Conservation (phyloP, 2,113 vertebrate genomes). For the Thamnaconus septentrionalis region DNA sequence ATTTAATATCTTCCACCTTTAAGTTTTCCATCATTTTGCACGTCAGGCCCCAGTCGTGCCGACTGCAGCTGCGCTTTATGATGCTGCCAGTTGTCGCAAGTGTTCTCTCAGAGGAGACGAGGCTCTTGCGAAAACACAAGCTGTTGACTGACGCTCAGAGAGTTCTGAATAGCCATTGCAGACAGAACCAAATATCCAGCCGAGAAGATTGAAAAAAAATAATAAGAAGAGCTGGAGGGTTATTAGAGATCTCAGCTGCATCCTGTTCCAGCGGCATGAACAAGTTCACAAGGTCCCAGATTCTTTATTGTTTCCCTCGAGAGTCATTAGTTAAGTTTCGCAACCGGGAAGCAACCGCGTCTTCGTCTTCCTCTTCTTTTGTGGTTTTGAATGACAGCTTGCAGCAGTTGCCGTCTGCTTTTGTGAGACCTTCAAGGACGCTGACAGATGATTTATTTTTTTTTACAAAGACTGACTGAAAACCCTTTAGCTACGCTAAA, state of each 20-base stretch:
- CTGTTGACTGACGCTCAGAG: slow-evolving; percentile 22
- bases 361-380: background rate
- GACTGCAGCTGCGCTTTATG: slow-evolving; percentile 61
- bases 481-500: too few species aligned
- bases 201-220: slow-evolving; percentile 7
- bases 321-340: slow-evolving; percentile 40
- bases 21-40: background rate
- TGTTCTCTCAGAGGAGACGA: slow-evolving; percentile 57
- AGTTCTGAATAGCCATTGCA: slow-evolving; percentile 18
- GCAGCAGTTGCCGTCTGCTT: too few species aligned
- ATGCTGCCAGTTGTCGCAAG: slow-evolving; percentile 53
- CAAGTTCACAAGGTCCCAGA: slow-evolving; percentile 55
- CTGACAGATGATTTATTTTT: too few species aligned
- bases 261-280: slow-evolving; percentile 67
- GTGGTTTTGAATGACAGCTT: too few species aligned
- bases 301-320: slow-evolving; percentile 57
- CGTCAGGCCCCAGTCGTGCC: slow-evolving; percentile 26
- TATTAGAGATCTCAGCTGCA: slow-evolving; percentile 72
- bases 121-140: slow-evolving; percentile 37
- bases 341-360: slow-evolving; percentile 50
- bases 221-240: slow-evolving; percentile 38
- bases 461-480: too few species aligned
- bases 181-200: slow-evolving; percentile 20
- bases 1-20: too few species aligned
- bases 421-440: too few species aligned